Evolutionary conservation across 2,797 vertebrate species (phyloP).

Genomic region (Chiloscyllium punctatum): DNA sequence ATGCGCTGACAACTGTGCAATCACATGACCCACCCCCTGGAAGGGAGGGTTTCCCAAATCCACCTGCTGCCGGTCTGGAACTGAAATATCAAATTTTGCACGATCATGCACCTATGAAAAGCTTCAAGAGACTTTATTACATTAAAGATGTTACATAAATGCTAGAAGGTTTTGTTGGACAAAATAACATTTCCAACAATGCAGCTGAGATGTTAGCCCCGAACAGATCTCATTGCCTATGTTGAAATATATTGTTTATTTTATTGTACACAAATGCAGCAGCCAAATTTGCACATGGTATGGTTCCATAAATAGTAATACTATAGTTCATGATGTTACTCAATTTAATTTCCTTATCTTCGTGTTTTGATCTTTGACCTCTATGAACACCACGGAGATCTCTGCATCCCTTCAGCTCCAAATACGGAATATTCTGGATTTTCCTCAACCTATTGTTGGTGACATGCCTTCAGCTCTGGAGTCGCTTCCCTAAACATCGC

Average conservation of each 20-base stretch:
- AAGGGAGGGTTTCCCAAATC: no score
- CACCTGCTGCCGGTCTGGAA: no score
- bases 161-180: no score
- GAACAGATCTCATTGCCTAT: neutral
- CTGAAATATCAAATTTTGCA: neutral
- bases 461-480: neutral
- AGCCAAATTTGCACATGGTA: neutral
- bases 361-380: neutral
- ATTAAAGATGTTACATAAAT: no score
- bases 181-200: neutral
- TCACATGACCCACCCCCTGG: no score
- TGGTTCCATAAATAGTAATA: neutral
- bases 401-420: neutral
- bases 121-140: neutral
- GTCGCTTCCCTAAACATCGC: no score
- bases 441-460: no score
- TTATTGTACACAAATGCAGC: neutral
- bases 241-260: neutral
- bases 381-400: neutral
- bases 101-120: no score
- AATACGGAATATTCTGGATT: no score
- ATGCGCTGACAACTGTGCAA: no score
- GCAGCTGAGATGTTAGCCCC: neutral
- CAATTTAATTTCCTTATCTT: neutral
- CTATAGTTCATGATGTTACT: neutral